Conservation (phyloP, 2,888 invertebrate species). For the Nephrotoma appendiculata region DNA sequence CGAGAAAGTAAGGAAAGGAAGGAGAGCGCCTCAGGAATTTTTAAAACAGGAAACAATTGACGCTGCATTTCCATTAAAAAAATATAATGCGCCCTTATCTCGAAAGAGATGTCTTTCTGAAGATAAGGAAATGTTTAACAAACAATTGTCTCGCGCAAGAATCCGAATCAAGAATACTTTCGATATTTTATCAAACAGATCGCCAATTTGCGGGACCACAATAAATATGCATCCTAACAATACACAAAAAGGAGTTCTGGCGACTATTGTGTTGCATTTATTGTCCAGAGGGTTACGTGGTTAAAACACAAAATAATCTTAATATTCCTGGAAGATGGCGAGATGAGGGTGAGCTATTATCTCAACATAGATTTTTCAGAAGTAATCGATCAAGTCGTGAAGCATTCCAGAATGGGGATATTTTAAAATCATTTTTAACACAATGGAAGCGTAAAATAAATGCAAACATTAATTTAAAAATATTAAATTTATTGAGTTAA, state of each 20-base stretch:
- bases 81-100: slow-evolving; percentile 8
- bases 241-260: slow-evolving; percentile 14
- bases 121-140: slow-evolving; percentile 14
- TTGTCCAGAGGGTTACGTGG: background rate
- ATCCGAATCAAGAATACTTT: slow-evolving; percentile 17
- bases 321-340: too few species aligned
- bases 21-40: background rate
- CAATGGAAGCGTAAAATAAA: too few species aligned
- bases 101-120: too few species aligned
- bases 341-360: too few species aligned
- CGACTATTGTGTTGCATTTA: background rate
- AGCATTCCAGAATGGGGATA: too few species aligned
- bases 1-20: too few species aligned
- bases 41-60: slow-evolving; percentile 8
- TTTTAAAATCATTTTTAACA: too few species aligned
- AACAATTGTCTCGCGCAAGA: slow-evolving; percentile 15
- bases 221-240: slow-evolving; percentile 16
- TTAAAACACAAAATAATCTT: background rate
- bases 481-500: too few species aligned
- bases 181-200: slow-evolving; percentile 16
- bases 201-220: slow-evolving; percentile 14
- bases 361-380: too few species aligned
- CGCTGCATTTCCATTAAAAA: slow-evolving; percentile 14
- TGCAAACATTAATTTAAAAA: too few species aligned
- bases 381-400: too few species aligned